Evolutionary conservation across 1,140 invertebrate species (phyloP).

Genomic region (Bombus difficillimus): DNA sequence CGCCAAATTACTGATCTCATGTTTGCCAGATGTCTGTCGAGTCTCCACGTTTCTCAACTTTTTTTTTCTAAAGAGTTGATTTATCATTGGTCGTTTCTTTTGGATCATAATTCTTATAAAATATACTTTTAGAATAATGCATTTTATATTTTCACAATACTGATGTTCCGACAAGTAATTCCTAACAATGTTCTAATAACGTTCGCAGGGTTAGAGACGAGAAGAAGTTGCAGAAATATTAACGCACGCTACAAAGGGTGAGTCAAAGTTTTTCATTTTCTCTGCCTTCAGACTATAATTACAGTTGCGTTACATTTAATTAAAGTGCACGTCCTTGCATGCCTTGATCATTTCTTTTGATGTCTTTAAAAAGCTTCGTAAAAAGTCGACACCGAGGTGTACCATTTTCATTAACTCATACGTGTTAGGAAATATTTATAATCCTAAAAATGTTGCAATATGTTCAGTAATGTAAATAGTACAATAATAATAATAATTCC

Average conservation of each 20-base stretch:
- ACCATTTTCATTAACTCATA: background rate
- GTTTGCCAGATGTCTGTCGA: slow-evolving; percentile 19
- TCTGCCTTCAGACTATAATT: background rate
- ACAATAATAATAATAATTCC: background rate
- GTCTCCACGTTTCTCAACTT: slow-evolving; percentile 15
- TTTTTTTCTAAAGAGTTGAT: slow-evolving; percentile 1
- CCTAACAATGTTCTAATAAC: background rate
- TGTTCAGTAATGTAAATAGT: background rate
- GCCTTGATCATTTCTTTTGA: background rate
- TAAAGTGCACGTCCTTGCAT: background rate
- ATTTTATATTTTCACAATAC: background rate
- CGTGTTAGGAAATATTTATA: background rate
- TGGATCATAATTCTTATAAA: background rate
- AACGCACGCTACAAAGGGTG: background rate
- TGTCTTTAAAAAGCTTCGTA: background rate
- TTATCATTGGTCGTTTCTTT: background rate
- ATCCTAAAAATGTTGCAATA: too few relatives aligned
- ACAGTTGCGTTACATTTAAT: background rate
- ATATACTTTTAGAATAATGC: background rate
- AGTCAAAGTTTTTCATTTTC: background rate
- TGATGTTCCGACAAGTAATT: background rate
- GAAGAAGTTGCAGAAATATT: background rate
- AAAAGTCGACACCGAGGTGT: background rate
- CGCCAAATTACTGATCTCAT: slow-evolving; percentile 39
- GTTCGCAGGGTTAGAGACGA: background rate